Evolutionary conservation across 2,888 invertebrate genomes (phyloP).

Genomic region (Drosophila demipolita): DNA sequence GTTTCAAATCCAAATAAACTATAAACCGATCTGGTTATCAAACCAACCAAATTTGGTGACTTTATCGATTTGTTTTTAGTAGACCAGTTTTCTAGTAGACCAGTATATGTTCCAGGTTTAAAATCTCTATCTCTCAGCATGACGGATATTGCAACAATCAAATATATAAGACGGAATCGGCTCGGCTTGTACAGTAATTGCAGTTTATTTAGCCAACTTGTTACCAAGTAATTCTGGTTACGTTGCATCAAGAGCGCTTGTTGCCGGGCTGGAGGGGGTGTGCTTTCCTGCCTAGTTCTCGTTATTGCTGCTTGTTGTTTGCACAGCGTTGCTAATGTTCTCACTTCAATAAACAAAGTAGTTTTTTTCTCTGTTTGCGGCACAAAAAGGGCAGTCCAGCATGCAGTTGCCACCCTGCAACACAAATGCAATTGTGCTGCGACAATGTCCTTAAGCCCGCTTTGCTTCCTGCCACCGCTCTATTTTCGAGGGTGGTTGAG

Average conservation of each 20-base stretch:
- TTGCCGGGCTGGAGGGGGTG: background rate
- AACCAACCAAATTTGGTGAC: background rate
- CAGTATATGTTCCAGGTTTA: background rate
- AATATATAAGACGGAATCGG: background rate
- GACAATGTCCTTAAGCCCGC: slow-evolving; percentile 42
- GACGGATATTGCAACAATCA: background rate
- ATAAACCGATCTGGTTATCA: too few relatives aligned
- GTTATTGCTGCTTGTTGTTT: slow-evolving; percentile 28
- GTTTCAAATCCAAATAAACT: too few relatives aligned
- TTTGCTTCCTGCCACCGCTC: background rate
- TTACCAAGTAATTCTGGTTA: slow-evolving; percentile 32
- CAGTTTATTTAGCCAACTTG: slow-evolving; percentile 17
- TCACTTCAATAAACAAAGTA: slow-evolving; percentile 63
- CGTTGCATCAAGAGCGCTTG: slow-evolving; percentile 35
- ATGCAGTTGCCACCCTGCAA: slow-evolving; percentile 18
- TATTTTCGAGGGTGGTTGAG: slow-evolving; percentile 55
- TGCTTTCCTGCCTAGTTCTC: slow-evolving; percentile 27
- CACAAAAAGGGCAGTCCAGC: slow-evolving; percentile 44
- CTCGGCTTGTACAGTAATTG: slow-evolving; percentile 20
- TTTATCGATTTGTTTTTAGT: background rate
- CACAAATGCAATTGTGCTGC: slow-evolving; percentile 56
- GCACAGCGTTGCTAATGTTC: slow-evolving; percentile 59
- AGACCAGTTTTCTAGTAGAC: background rate
- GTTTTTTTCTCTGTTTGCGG: slow-evolving; percentile 3
- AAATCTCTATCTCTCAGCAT: background rate